phyloP scores from a whole-genome alignment of 2,113 vertebrate genomes.

The Galbula dea region DNA sequence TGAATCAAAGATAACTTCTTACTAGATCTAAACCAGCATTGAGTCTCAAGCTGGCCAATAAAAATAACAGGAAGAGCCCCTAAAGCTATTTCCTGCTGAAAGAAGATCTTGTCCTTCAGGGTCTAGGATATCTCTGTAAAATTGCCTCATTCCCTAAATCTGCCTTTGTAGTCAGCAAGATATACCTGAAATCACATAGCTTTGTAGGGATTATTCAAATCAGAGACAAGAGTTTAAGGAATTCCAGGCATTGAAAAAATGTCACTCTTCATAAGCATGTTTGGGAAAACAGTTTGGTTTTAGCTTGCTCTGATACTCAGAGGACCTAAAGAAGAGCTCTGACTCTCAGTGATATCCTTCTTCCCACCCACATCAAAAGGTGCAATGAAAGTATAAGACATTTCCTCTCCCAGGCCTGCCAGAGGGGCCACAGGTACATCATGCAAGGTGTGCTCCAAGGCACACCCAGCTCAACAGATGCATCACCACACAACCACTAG shows the following conservation, averaged over 20 bases:
- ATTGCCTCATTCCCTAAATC: neutral
- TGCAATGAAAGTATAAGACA: neutral
- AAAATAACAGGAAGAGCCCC: neutral
- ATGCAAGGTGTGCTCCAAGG: neutral
- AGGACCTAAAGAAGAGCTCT: neutral
- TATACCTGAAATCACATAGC: neutral
- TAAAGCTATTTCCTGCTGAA: neutral
- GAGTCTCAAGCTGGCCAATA: neutral
- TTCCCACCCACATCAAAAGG: neutral
- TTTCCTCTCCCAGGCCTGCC: neutral
- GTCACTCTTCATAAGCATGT: neutral
- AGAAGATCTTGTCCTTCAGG: neutral
- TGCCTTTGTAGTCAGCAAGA: neutral
- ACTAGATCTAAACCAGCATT: neutral
- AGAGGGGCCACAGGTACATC: neutral
- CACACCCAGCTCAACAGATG: neutral
- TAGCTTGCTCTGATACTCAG: neutral
- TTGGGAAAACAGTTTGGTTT: neutral
- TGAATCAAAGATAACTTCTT: neutral
- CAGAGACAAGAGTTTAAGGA: neutral
- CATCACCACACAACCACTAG: neutral
- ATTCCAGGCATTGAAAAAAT: constrained; percentile 16
- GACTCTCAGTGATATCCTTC: neutral
- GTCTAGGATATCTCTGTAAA: neutral
- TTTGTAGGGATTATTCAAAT: constrained; percentile 19